Percentiles rank a stretch among this genome's conserved stretches.
Evolutionary conservation across 2,113 vertebrate genomes (phyloP).

Genomic region (Eulemur rufifrons): DNA sequence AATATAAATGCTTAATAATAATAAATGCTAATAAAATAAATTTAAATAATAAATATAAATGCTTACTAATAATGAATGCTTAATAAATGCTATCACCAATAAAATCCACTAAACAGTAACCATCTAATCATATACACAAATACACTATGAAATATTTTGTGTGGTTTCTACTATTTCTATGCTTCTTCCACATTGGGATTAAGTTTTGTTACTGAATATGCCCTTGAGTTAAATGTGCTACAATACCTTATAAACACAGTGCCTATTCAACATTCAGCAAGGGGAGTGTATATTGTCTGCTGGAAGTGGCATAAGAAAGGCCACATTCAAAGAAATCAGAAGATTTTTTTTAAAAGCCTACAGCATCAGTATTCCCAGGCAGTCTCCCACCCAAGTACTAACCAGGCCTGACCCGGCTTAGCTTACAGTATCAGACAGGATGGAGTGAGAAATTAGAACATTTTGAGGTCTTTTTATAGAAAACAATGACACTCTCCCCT

Average conservation of each 20-base stretch:
- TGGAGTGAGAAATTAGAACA: not conserved
- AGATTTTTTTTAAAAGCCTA: not conserved
- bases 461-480: slow-evolving; percentile 15
- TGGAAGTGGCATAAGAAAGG: not conserved
- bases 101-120: not conserved
- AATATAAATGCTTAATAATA: not conserved
- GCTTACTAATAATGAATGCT: not conserved
- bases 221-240: not conserved
- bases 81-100: not conserved
- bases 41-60: too few species aligned
- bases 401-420: too few species aligned
- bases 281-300: not conserved
- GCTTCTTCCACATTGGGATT: not conserved
- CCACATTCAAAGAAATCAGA: slow-evolving; percentile 1
- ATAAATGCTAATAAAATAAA: not conserved
- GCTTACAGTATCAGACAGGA: too few species aligned
- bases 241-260: not conserved
- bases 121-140: slow-evolving; percentile 5
- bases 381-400: too few species aligned
- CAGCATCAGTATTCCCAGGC: too few species aligned
- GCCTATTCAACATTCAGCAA: not conserved
- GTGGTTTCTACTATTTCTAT: not conserved
- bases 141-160: not conserved
- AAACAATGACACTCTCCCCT: slow-evolving; percentile 20
- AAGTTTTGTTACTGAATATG: not conserved